These are phyloP conservation scores for Athripsodes cinereus DNA, from an alignment of 2,888 invertebrate genomes.

Conservation along the genomic window DNA sequence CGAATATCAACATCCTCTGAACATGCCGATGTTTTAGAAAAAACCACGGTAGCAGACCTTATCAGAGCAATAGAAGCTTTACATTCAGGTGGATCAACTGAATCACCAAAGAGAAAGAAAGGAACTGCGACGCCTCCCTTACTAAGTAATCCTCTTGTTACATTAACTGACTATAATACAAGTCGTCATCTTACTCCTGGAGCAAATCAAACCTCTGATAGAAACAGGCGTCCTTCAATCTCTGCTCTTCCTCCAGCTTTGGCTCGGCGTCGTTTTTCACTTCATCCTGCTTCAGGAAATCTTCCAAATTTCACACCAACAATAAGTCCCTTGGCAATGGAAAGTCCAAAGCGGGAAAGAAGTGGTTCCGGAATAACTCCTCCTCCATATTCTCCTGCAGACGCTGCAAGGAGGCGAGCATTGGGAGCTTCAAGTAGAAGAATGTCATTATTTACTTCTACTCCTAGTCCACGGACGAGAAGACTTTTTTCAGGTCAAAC, in stretches of 20 bases:
- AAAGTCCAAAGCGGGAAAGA: constrained; percentile 43
- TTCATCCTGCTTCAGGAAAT: constrained; percentile 40
- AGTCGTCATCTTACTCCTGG: constrained; percentile 11
- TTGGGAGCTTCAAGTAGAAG: constrained; percentile 24
- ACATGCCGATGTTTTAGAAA: constrained; percentile 63
- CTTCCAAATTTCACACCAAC: constrained; percentile 41
- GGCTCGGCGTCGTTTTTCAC: constrained; percentile 26
- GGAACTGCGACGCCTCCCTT: constrained; percentile 46
- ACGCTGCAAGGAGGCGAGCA: constrained; percentile 10
- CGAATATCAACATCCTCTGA: constrained; percentile 36
- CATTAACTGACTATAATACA: background rate
- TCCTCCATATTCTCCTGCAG: constrained; percentile 37
- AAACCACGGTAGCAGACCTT: constrained; percentile 77
- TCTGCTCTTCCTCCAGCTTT: constrained; percentile 32
- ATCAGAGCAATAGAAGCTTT: constrained; percentile 71
- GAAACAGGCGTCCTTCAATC: constrained; percentile 37
- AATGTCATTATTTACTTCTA: constrained; percentile 43
- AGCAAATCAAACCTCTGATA: constrained; percentile 36
- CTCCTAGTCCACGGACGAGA: constrained; percentile 28
- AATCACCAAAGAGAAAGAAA: constrained; percentile 44
- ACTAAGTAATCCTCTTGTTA: background rate
- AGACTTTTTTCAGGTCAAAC: background rate
- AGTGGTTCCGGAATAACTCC: constrained; percentile 39
- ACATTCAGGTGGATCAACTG: constrained; percentile 39
- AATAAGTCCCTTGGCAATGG: constrained; percentile 45